Base-by-base conservation (phyloP, 2,888 invertebrate species). In the Ectropis crepuscularia region DNA sequence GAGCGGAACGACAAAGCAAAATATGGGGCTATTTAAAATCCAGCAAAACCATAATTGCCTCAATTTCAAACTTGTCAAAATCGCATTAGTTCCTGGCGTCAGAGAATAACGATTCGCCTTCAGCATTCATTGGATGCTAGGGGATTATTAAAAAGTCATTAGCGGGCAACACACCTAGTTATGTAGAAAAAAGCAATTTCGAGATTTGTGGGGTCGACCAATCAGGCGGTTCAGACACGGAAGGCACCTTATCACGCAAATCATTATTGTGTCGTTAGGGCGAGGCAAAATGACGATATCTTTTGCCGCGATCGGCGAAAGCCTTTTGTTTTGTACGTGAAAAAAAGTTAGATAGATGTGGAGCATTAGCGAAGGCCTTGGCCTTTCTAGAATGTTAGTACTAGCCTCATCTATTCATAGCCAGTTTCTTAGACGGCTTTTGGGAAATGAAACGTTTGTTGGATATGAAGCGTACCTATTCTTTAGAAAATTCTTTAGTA, bases 11-110 rank as follows among this genome's bases (percentile, higher is more conserved):
- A 49, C 60, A 65, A 57, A 65, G 53, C 72, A 80, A 87, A 86
- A 89, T 86, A 86, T 74, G 77, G 70, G 68, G 81, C 81, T 84
- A 89, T 90, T 89, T 83, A 87, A 87, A 88, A 83, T 76, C 74
- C 84, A 83, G 90, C 90, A 82, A 89, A 90, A 86, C 82, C 86
- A 83, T 91, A 90, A 91, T 90, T 80, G 85, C 89, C 80, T 86
- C 87, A 90, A 92, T 92, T 91, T 86, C 82, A 82, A 89, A 91
- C 92, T 91, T 92, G 92, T 92, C 91, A 92, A 92, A 92, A 91
- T 87, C 88, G 85, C 90, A 92, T 92, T 92, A 92, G 89, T 85
- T 83, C 83, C 84, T 85, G 81, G 81, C 81, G 75, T 73, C 70
- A 74, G 77, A 81, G 81, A 85, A 57, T 65, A 65, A 65, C 88